Conservation (phyloP, 2,888 invertebrate genomes). For the Drosophila suboccidentalis region DNA sequence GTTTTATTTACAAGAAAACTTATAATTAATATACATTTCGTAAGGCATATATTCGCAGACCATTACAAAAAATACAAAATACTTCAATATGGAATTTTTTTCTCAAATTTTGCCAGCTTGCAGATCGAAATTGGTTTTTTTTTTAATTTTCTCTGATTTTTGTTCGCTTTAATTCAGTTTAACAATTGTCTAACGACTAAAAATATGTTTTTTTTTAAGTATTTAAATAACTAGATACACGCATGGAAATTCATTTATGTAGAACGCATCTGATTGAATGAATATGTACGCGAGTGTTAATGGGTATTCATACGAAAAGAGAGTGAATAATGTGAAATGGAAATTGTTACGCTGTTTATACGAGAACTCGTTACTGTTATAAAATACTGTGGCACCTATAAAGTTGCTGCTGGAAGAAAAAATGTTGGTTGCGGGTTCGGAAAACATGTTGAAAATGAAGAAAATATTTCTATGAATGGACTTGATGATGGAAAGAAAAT, state of each 20-base stretch:
- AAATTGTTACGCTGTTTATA: slow-evolving; percentile 30
- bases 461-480: neutral
- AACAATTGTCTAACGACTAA: slow-evolving; percentile 84
- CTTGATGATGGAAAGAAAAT: slow-evolving; percentile 28
- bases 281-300: slow-evolving; percentile 74
- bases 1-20: slow-evolving; percentile 78
- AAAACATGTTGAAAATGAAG: neutral
- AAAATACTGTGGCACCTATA: slow-evolving; percentile 77
- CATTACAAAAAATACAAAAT: slow-evolving; percentile 47
- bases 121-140: slow-evolving; percentile 32
- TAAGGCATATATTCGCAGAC: slow-evolving; percentile 58
- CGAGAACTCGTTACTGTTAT: slow-evolving; percentile 28
- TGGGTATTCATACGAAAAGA: slow-evolving; percentile 29
- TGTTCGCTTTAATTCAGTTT: slow-evolving; percentile 54
- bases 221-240: slow-evolving; percentile 84
- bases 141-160: slow-evolving; percentile 10
- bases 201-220: slow-evolving; percentile 68
- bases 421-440: neutral
- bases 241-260: slow-evolving; percentile 79
- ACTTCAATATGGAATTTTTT: slow-evolving; percentile 45
- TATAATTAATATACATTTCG: slow-evolving; percentile 61
- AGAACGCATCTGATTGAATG: slow-evolving; percentile 73
- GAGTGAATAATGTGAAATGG: slow-evolving; percentile 27
- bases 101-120: slow-evolving; percentile 42
- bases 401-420: slow-evolving; percentile 32